Conservation (phyloP, 2,113 vertebrate species). For the Ophthalmolycus amberensis region DNA sequence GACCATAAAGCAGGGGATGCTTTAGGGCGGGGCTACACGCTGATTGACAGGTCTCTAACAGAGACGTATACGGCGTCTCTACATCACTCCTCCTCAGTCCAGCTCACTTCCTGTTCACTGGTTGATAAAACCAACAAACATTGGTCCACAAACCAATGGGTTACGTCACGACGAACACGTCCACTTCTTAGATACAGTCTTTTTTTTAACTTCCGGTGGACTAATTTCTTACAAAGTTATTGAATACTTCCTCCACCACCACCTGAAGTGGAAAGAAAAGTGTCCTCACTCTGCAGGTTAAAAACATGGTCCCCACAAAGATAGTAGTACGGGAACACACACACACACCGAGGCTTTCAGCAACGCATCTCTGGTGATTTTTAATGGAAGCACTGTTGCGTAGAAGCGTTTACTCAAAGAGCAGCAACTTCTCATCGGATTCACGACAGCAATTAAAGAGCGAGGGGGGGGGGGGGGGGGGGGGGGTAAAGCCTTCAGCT, state of each 20-base stretch:
- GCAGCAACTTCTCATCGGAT: conserved; percentile 45
- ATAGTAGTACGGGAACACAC: background rate
- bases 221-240: background rate
- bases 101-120: too few relatives aligned
- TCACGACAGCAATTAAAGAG: conserved; percentile 56
- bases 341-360: background rate
- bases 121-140: too few relatives aligned
- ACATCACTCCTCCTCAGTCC: too few relatives aligned
- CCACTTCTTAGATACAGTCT: too few relatives aligned
- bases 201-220: too few relatives aligned
- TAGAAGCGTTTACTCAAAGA: conserved; percentile 48
- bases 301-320: background rate
- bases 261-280: background rate
- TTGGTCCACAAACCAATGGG: too few relatives aligned
- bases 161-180: too few relatives aligned
- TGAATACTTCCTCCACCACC: background rate
- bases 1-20: too few relatives aligned
- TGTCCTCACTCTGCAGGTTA: conserved; percentile 2
- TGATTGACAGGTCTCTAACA: too few relatives aligned
- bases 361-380: conserved; percentile 14
- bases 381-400: conserved; percentile 50
- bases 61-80: too few relatives aligned
- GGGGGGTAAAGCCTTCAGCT: conserved; percentile 37
- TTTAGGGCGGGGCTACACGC: too few relatives aligned
- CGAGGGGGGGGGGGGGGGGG: background rate